Base-by-base conservation (phyloP, 2,113 vertebrate genomes). In the Cnemophilus loriae region DNA sequence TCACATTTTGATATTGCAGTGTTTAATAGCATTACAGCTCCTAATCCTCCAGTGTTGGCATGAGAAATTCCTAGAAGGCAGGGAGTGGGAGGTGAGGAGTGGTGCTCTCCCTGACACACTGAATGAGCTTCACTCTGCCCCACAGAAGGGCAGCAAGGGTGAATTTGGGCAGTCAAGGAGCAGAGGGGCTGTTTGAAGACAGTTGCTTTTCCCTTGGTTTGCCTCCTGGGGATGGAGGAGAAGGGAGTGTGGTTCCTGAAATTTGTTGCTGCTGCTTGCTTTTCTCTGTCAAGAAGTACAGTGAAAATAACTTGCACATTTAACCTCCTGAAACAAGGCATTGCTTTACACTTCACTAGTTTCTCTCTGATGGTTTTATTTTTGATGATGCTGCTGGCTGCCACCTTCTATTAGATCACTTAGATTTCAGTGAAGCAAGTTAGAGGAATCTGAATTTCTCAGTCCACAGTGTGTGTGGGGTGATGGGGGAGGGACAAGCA, bases 31-130 rank as follows among this genome's bases (percentile, higher is more conserved):
- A 56, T 96, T 96, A 84, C 22, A 44, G 56, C 42, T 81, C 39
- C 50, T 91, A 88, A 95, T 94, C 76, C 37, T 74, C 44, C 21
- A 37, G 68, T 4, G 10, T 28, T 75, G 64, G 55, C 81, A 87
- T 79, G 52, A 65, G 71, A 55, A 92, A 95, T 96, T 97, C 97
- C 96, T 97, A 91, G 97, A 97, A 97, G 96, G 94, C 88, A 63
- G 88, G 75, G 86, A 57, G 52, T 2, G 0, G 84, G 89, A 85
- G 64, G 53, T 37, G 53, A 50, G 64, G 21, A 73, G 76, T 7
- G 0, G 12, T 84, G 57, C 50, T 71, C 27, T 94, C 52, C 32
- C 18, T 4, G 4, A 56, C 6, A 2, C 9, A 16, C 61, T 1
- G 13, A 46, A 60, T 37, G n/a, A 56, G 32, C 65, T 52, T 55